Conservation (phyloP, 2,113 vertebrate genomes). For the Plecturocebus donacophilus region DNA sequence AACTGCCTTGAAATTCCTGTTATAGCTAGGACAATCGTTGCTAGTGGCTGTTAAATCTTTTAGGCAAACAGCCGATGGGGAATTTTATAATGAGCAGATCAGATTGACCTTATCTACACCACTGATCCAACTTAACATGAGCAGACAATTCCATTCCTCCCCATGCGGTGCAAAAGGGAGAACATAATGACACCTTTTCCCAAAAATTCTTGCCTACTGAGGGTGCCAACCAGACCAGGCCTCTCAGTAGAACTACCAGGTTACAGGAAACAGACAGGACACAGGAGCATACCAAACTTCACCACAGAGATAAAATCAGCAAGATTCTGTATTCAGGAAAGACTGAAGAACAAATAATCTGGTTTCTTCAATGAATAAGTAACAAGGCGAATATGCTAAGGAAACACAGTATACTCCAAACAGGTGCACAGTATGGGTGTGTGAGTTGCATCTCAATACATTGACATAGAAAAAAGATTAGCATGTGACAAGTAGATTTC, state of each 20-base stretch:
- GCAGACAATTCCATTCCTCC: background rate
- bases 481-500: background rate
- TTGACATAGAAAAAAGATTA: background rate
- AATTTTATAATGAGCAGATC: background rate
- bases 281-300: background rate
- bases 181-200: background rate
- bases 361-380: background rate
- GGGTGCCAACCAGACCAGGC: background rate
- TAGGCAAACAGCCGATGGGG: background rate
- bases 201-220: background rate
- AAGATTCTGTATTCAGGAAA: background rate
- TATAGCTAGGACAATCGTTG: background rate
- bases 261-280: background rate
- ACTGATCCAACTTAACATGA: background rate
- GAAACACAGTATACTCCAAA: background rate
- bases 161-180: background rate
- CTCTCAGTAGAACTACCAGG: background rate
- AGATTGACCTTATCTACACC: background rate
- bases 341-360: background rate
- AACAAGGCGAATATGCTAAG: background rate
- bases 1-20: background rate
- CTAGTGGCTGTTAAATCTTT: background rate
- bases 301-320: background rate
- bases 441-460: background rate
- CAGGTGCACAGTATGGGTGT: background rate